Evolutionary conservation across 2,797 vertebrate species (phyloP), one percentile per base, ranked within the genome.

Genomic region (Jordanella pulchra): DNA sequence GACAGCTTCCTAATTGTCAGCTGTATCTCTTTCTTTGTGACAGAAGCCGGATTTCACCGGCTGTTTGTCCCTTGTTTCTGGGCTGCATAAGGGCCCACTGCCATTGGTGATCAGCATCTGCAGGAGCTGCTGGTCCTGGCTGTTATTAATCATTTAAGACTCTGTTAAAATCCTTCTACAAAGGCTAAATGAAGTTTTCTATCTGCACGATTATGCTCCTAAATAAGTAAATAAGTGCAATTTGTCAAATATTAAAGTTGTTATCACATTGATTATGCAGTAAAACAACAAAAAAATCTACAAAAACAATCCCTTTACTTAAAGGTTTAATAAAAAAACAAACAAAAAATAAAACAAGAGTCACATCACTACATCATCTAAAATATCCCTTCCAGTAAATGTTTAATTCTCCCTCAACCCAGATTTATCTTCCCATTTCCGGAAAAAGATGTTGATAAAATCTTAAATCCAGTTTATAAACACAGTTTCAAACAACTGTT

Each of bases 1-100:
- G 42, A 77, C 78, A 67, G 82, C 79, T 71, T 80, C 79, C 77
- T 86, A 80, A 86, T 88, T 82, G 78, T 82, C 79, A 71, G 79
- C 76, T 67, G 2, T 55, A 25, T 50, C 54, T 78, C 73, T 44
- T 56, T 63, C 42, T 17, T 30, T 0, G 28, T 27, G 76, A 74
- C 79, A 53, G 65, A 76, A 76, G 64, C 28, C 32, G 65, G 73
- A 79, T 73, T 66, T 3, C 48, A 30, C 76, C 77, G 75, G 55
- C 14, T 18, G 21, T 67, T 69, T 71, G 76, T 77, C 67, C 28
- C 71, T 11, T 47, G 50, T 55, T 78, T 71, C 79, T 78, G 70
- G 79, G 69, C 75, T 15, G 66, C 48, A 60, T 42, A 84, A 67
- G 50, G 73, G 68, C 72, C 83, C 73, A 77, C 67, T 76, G 67